A percentile compares a stretch with the other conserved stretches of the same genome.
These are phyloP conservation scores for Chloromyia formosa DNA, from an alignment of 2,888 invertebrate species.

Conservation along the genomic window DNA sequence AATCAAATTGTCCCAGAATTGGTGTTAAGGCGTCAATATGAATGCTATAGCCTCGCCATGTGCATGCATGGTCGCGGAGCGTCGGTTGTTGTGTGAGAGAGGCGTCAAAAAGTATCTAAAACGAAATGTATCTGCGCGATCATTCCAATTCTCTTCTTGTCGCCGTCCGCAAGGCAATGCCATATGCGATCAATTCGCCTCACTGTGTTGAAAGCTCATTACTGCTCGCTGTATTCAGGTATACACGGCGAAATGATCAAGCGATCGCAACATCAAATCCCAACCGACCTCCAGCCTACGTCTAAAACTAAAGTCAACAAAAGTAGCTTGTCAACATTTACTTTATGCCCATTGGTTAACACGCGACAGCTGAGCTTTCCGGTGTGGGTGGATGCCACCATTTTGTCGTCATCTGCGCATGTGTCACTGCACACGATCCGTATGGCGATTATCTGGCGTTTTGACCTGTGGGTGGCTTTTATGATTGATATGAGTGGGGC, in stretches of 20 bases:
- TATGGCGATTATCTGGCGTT: not conserved
- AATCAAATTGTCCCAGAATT: not conserved
- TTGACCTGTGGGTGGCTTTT: not conserved
- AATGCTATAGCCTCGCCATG: not conserved
- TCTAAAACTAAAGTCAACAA: no score
- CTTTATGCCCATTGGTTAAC: conserved; percentile 24
- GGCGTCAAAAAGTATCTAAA: not conserved
- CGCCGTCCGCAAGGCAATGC: no score
- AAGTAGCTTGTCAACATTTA: conserved; percentile 27
- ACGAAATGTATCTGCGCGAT: not conserved
- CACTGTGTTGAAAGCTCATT: no score
- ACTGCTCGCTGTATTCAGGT: not conserved
- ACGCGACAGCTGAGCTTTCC: conserved; percentile 9
- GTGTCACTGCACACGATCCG: conserved; percentile 17
- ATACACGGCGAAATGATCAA: conserved; percentile 28
- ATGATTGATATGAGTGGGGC: conserved; percentile 30
- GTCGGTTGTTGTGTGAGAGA: not conserved
- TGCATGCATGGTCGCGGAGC: not conserved
- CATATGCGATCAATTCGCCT: no score
- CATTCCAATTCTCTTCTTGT: not conserved
- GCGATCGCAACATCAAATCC: not conserved
- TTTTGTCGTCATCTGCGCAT: conserved; percentile 42
- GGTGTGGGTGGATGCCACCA: conserved; percentile 43
- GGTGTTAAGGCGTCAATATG: not conserved
- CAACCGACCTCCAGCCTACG: not conserved